Evolutionary conservation across 1,140 invertebrate genomes (phyloP).

Genomic region (Parapsyche elsis): DNA sequence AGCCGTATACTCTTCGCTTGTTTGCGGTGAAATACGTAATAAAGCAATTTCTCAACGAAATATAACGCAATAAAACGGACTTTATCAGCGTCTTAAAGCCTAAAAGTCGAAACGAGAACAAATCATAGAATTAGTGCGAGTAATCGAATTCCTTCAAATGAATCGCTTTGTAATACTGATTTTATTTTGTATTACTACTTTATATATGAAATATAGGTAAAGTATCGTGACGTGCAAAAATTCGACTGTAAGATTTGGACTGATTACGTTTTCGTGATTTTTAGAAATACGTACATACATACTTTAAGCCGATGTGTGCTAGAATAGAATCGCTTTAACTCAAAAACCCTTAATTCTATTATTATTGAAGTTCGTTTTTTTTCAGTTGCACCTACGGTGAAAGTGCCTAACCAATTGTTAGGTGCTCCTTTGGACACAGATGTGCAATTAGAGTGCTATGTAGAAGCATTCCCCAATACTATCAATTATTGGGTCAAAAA

Average conservation of each 20-base stretch:
- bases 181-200: too few species aligned
- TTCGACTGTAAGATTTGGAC: too few species aligned
- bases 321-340: not conserved
- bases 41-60: slow-evolving; percentile 21
- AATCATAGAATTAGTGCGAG: too few species aligned
- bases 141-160: too few species aligned
- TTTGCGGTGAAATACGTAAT: slow-evolving; percentile 14
- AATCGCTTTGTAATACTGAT: too few species aligned
- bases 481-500: slow-evolving; percentile 88
- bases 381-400: slow-evolving; percentile 83
- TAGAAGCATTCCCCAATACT: slow-evolving; percentile 85
- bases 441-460: slow-evolving; percentile 83
- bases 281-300: too few species aligned
- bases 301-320: too few species aligned
- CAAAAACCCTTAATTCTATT: not conserved
- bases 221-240: too few species aligned
- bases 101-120: not conserved
- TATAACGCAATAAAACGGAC: slow-evolving; percentile 9
- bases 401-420: slow-evolving; percentile 84
- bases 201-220: too few species aligned
- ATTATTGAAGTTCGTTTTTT: slow-evolving; percentile 45
- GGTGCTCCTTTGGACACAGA: slow-evolving; percentile 83
- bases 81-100: slow-evolving; percentile 10
- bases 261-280: too few species aligned
- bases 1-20: not conserved